A percentile compares a stretch with the other conserved stretches of the same genome.
These are phyloP conservation scores for Dryas iulia DNA, from an alignment of 1,140 invertebrate genomes.

Conservation along the genomic window DNA sequence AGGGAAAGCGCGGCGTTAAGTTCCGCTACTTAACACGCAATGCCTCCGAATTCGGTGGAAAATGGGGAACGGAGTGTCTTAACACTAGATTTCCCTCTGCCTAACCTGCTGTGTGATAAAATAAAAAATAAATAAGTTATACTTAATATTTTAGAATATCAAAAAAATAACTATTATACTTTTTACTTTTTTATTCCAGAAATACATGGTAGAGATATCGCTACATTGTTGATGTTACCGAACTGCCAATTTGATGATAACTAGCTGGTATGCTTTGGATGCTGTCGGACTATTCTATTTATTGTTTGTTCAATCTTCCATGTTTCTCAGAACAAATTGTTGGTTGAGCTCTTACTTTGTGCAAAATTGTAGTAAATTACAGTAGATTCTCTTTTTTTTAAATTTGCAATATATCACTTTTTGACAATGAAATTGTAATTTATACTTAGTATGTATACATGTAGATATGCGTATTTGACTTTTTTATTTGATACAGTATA, in stretches of 20 bases:
- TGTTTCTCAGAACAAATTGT: constrained; percentile 15
- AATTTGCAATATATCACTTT: not conserved
- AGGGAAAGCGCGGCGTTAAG: too few relatives aligned
- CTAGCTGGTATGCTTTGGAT: constrained; percentile 11
- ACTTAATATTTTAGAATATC: too few relatives aligned
- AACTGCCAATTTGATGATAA: constrained; percentile 30
- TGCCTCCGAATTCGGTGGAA: too few relatives aligned
- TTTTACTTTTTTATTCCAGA: not conserved
- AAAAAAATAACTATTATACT: not conserved
- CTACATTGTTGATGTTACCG: constrained; percentile 31
- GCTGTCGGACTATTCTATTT: constrained; percentile 10
- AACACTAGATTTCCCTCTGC: too few relatives aligned
- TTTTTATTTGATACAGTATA: too few relatives aligned
- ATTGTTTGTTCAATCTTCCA: constrained; percentile 9
- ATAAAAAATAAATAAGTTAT: too few relatives aligned
- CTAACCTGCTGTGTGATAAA: too few relatives aligned
- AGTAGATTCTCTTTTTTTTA: not conserved
- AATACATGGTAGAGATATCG: not conserved
- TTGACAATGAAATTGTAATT: too few relatives aligned
- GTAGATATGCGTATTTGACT: too few relatives aligned
- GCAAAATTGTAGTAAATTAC: not conserved
- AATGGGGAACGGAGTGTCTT: too few relatives aligned
- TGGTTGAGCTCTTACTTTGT: constrained; percentile 2
- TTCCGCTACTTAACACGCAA: too few relatives aligned
- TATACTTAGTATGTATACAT: too few relatives aligned